Conservation (phyloP, 2,113 vertebrate species). For the Rana temporaria region DNA sequence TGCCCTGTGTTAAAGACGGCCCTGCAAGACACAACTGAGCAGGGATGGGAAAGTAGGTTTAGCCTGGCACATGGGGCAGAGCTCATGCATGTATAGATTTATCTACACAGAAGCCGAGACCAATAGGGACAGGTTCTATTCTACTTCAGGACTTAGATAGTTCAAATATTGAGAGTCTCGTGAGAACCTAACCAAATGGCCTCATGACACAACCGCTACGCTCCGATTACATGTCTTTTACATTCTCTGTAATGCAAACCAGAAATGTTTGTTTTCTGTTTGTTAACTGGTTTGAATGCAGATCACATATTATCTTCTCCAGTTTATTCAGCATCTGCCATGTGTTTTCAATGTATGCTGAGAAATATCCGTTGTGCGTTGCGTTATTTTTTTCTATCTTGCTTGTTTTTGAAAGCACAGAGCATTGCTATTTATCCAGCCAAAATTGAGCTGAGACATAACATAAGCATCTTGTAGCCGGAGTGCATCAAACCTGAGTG, state of each 20-base stretch:
- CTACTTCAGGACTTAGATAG: too few relatives aligned
- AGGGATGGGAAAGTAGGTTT: too few relatives aligned
- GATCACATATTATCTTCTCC: background rate
- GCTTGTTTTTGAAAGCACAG: background rate
- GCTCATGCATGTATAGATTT: too few relatives aligned
- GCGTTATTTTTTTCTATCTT: background rate
- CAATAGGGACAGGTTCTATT: too few relatives aligned
- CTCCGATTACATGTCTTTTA: background rate
- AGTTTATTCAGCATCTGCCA: background rate
- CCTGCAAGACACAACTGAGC: too few relatives aligned
- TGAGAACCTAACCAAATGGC: background rate
- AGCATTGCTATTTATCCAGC: constrained; percentile 11
- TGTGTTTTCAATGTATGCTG: constrained; percentile 31
- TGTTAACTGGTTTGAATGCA: background rate
- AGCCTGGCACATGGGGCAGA: too few relatives aligned
- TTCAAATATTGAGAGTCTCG: too few relatives aligned
- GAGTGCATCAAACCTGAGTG: constrained; percentile 18
- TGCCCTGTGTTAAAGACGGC: too few relatives aligned
- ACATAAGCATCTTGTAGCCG: constrained; percentile 30
- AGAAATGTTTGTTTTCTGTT: constrained; percentile 18
- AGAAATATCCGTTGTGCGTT: background rate
- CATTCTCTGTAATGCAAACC: background rate
- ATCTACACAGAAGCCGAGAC: too few relatives aligned
- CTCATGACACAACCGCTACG: background rate
- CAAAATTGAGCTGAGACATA: constrained; percentile 9